Percentiles rank a stretch among this genome's conserved stretches.
phyloP scores from a whole-genome alignment of 2,888 invertebrate genomes.

The Agrochola litura region DNA sequence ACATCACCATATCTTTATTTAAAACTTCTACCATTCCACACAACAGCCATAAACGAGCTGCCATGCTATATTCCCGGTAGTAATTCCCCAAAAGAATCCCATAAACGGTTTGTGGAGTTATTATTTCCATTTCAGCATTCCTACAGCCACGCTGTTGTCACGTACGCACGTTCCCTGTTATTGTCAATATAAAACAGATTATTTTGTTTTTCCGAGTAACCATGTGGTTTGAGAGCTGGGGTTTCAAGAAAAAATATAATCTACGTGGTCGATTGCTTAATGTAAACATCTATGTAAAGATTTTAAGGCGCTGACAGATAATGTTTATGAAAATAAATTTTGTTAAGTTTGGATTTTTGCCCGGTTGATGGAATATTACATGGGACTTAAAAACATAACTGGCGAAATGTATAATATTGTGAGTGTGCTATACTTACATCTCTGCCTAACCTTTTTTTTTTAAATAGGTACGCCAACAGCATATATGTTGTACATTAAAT shows the following conservation, averaged over 20 bases:
- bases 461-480: no score
- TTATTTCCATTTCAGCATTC: slow-evolving; percentile 36
- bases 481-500: no score
- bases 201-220: slow-evolving; percentile 58
- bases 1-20: slow-evolving; percentile 7
- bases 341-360: neutral
- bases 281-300: neutral
- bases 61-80: slow-evolving; percentile 34
- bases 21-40: slow-evolving; percentile 23
- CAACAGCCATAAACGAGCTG: slow-evolving; percentile 18
- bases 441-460: no score
- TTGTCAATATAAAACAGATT: slow-evolving; percentile 66
- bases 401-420: no score
- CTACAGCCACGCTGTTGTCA: slow-evolving; percentile 29
- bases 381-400: no score
- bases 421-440: no score
- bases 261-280: neutral
- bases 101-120: slow-evolving; percentile 49
- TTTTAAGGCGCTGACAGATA: neutral
- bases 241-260: neutral
- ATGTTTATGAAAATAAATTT: no score
- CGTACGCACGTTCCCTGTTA: slow-evolving; percentile 49
- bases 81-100: slow-evolving; percentile 43
- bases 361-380: neutral
- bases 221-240: slow-evolving; percentile 23